phyloP scores from a whole-genome alignment of 2,113 vertebrate genomes.

The Phyllopteryx taeniolatus region DNA sequence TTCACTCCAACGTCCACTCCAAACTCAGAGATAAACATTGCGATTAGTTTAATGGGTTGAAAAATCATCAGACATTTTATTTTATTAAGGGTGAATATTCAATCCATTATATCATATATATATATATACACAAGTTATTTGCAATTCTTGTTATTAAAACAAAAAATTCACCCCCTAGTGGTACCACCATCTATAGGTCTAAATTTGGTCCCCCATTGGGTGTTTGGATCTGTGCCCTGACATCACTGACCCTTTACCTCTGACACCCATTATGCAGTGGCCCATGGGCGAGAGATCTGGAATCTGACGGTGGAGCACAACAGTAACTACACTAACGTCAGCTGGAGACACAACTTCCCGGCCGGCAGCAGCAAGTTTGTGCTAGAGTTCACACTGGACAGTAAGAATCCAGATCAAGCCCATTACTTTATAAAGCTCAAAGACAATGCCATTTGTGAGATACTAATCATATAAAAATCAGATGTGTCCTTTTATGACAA shows the following conservation, averaged over 20 bases:
- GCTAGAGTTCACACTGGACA: slow-evolving; percentile 95
- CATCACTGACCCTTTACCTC: slow-evolving; percentile 74
- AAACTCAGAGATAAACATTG: slow-evolving; percentile 20
- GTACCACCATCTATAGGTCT: too few relatives aligned
- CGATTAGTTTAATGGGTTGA: neutral
- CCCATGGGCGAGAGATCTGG: slow-evolving; percentile 83
- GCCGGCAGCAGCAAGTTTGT: slow-evolving; percentile 89
- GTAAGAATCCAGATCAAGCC: slow-evolving; percentile 82
- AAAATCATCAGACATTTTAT: slow-evolving; percentile 5
- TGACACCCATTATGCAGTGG: slow-evolving; percentile 80
- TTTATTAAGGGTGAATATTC: neutral
- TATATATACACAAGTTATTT: too few relatives aligned
- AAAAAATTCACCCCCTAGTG: too few relatives aligned
- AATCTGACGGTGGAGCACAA: slow-evolving; percentile 92
- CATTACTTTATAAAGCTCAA: neutral
- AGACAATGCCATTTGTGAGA: neutral
- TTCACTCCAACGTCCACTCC: neutral
- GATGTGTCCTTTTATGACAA: neutral
- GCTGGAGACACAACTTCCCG: slow-evolving; percentile 95
- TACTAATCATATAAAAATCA: neutral
- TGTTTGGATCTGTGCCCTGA: slow-evolving; percentile 46
- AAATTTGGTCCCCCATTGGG: too few relatives aligned
- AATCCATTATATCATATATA: too few relatives aligned
- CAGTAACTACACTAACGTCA: slow-evolving; percentile 98
- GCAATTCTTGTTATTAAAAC: too few relatives aligned